These are phyloP conservation scores for Caenorhabditis sp. DNA, from an alignment of 2,888 invertebrate species.

Conservation along the genomic window DNA sequence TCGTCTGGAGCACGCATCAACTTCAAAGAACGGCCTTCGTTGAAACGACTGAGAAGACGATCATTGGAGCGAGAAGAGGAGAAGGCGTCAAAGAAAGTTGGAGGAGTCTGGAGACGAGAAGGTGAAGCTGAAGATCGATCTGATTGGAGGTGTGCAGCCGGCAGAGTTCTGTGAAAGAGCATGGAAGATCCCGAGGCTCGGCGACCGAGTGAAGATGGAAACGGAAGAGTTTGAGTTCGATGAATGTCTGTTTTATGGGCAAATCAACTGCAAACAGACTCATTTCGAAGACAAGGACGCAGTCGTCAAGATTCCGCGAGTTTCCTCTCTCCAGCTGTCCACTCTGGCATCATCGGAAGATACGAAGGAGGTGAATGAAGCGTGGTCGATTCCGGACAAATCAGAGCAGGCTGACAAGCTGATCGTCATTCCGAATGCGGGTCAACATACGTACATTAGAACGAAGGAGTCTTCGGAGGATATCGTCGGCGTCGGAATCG, in stretches of 20 bases:
- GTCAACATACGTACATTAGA: slow-evolving; percentile 45
- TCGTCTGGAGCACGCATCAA: slow-evolving; percentile 58
- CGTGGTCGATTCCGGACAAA: slow-evolving; percentile 57
- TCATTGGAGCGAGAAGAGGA: slow-evolving; percentile 49
- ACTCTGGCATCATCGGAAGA: slow-evolving; percentile 54
- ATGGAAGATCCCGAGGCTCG: slow-evolving; percentile 61
- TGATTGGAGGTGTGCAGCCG: slow-evolving; percentile 60
- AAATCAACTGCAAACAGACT: slow-evolving; percentile 63
- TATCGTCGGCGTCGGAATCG: slow-evolving; percentile 61
- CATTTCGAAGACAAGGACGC: slow-evolving; percentile 62
- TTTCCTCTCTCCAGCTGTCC: slow-evolving; percentile 31
- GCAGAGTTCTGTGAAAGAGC: slow-evolving; percentile 16
- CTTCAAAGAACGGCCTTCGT: slow-evolving; percentile 49
- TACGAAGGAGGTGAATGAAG: slow-evolving; percentile 14
- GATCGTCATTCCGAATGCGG: slow-evolving; percentile 61
- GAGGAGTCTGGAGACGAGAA: slow-evolving; percentile 70
- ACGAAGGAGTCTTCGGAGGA: slow-evolving; percentile 67
- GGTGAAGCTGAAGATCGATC: slow-evolving; percentile 66
- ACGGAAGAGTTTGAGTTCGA: slow-evolving; percentile 74
- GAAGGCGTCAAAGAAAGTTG: slow-evolving; percentile 39
- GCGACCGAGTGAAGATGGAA: slow-evolving; percentile 54
- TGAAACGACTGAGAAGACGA: slow-evolving; percentile 22
- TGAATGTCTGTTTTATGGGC: slow-evolving; percentile 70
- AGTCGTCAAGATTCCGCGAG: slow-evolving; percentile 52
- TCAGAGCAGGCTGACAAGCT: slow-evolving; percentile 31